phyloP scores from a whole-genome alignment of 2,888 invertebrate species.

The Athripsodes cinereus region DNA sequence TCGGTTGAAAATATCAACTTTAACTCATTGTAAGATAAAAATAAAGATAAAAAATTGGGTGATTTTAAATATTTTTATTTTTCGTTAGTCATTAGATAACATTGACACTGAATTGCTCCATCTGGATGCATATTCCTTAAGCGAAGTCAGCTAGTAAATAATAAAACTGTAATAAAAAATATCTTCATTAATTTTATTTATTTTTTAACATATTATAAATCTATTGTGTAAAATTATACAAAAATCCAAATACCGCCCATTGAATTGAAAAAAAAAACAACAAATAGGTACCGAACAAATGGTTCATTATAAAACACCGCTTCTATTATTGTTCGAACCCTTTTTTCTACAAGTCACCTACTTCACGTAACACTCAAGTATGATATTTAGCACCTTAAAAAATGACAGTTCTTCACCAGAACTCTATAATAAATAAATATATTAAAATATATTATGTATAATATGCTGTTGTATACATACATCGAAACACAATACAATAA shows the following conservation, averaged over 20 bases:
- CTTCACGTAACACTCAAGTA: constrained; percentile 2
- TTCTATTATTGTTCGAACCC: neutral
- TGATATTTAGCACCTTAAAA: neutral
- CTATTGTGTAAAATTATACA: too few species aligned
- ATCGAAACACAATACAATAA: neutral
- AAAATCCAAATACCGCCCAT: neutral
- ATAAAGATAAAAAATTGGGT: too few species aligned
- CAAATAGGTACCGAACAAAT: neutral
- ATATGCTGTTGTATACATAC: neutral
- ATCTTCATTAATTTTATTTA: too few species aligned
- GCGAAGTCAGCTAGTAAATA: too few species aligned
- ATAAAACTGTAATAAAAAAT: too few species aligned
- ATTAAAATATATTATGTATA: neutral
- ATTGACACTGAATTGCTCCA: too few species aligned
- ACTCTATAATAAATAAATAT: neutral
- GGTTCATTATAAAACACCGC: neutral
- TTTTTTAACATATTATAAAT: too few species aligned
- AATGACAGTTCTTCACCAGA: neutral
- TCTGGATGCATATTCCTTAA: too few species aligned
- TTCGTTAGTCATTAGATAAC: too few species aligned
- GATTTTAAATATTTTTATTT: too few species aligned
- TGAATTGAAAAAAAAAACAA: neutral
- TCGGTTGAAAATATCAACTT: too few species aligned
- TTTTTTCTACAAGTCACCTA: neutral
- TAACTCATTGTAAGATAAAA: too few species aligned